Conservation (phyloP, 1,140 invertebrate species). For the Drosophila rufa region DNA sequence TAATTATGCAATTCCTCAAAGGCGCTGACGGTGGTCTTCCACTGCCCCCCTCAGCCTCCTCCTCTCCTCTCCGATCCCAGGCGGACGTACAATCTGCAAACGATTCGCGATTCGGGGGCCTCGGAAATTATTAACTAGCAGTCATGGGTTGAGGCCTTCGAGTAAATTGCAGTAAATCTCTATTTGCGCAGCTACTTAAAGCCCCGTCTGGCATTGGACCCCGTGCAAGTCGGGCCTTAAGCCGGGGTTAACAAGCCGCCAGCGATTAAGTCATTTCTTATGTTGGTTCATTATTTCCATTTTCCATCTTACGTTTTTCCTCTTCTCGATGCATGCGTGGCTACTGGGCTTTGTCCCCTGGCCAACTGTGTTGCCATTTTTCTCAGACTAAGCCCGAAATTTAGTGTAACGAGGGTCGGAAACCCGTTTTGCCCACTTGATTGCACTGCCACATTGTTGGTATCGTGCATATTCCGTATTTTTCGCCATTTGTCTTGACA, state of each 20-base stretch:
- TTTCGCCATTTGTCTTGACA: slow-evolving; percentile 70
- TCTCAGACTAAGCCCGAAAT: slow-evolving; percentile 72
- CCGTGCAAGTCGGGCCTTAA: slow-evolving; percentile 23
- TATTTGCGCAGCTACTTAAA: slow-evolving; percentile 83
- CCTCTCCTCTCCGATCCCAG: background rate
- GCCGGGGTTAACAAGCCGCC: slow-evolving; percentile 77
- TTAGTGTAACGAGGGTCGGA: slow-evolving; percentile 46
- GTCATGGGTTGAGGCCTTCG: slow-evolving; percentile 64
- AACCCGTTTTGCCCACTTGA: slow-evolving; percentile 56
- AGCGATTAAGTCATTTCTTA: slow-evolving; percentile 84
- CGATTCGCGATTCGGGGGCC: slow-evolving; percentile 60
- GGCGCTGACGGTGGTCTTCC: slow-evolving; percentile 78
- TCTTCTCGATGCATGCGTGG: slow-evolving; percentile 33
- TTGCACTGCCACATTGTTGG: slow-evolving; percentile 65
- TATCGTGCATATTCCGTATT: slow-evolving; percentile 45
- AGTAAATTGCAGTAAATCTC: slow-evolving; percentile 81
- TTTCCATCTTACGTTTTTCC: slow-evolving; percentile 5
- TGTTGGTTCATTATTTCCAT: slow-evolving; percentile 72
- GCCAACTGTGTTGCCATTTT: slow-evolving; percentile 55
- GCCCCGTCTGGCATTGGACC: slow-evolving; percentile 13
- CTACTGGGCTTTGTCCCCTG: slow-evolving; percentile 39
- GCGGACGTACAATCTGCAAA: slow-evolving; percentile 68
- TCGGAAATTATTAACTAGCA: slow-evolving; percentile 75
- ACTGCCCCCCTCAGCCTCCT: background rate
- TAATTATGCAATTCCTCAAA: slow-evolving; percentile 85